A percentile compares a stretch with the other conserved stretches of the same genome.
Conservation (phyloP, 2,113 vertebrate species). For the Rhea pennata region DNA sequence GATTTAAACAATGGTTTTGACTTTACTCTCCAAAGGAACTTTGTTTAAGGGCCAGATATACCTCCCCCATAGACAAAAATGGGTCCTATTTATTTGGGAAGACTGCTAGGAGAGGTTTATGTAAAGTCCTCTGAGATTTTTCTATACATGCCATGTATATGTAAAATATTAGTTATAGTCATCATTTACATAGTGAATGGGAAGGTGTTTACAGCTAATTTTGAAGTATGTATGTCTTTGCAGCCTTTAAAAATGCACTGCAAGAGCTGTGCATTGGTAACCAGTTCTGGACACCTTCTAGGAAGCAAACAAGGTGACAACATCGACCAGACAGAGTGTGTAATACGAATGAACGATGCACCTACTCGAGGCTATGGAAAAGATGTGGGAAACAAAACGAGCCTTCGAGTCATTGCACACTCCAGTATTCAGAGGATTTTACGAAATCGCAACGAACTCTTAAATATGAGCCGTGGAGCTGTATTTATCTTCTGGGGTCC, state of each 20-base stretch:
- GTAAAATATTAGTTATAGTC: background rate
- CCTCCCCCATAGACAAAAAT: background rate
- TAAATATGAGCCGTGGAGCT: conserved; percentile 91
- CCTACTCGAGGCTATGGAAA: conserved; percentile 83
- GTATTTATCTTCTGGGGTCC: conserved; percentile 99
- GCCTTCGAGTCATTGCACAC: conserved; percentile 93
- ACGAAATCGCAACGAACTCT: conserved; percentile 88
- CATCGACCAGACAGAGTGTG: conserved; percentile 91
- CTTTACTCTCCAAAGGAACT: background rate
- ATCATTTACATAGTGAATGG: background rate
- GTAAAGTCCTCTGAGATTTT: background rate
- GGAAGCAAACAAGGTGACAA: conserved; percentile 83
- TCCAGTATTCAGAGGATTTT: conserved; percentile 96
- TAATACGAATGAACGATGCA: conserved; percentile 97
- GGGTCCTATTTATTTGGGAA: background rate
- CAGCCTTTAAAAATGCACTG: conserved; percentile 97
- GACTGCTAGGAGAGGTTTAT: background rate
- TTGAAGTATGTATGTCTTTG: background rate
- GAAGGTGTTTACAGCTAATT: background rate
- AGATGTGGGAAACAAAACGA: conserved; percentile 92
- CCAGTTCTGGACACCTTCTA: conserved; percentile 93
- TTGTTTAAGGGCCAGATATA: background rate
- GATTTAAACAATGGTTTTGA: background rate
- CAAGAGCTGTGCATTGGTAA: conserved; percentile 89
- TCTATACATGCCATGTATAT: fast-evolving